Base-by-base conservation (phyloP, 1,140 invertebrate genomes). In the Bacillus rossius region DNA sequence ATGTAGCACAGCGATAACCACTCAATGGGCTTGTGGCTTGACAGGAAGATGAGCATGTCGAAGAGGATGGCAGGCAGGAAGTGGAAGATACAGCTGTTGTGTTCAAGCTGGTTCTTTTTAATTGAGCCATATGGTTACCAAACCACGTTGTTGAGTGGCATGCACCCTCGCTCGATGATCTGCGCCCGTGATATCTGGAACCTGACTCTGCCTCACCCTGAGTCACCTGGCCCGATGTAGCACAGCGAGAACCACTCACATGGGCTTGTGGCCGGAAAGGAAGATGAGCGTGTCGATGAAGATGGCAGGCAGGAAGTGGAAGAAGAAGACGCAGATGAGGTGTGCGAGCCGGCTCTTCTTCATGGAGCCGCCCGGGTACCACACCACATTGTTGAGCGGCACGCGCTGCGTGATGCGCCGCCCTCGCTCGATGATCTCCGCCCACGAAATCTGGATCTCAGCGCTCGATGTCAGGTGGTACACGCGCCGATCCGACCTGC, bases 351-450 rank as follows among this genome's bases (percentile, higher is more conserved):
- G 79, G 22, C 83, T 88, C 57, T 82, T 86, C 67, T 93, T 94
- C 87, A 96, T 93, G 1, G 86, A 89, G 3, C 91, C 90, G 29
- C 89, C 89, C 0, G 92, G 92, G 73, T 93, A 93, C 89, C 89
- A 92, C n/a, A 85, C 84, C 1, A 89, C 83, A 7, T 84, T 83
- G 61, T 91, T 92, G 0, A 92, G 71, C 0, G 89, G 89, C 50
- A 91, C 80, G 66, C 80, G 77, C 57, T 81, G 84, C 64, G 86
- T 79, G 38, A 89, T 81, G 68, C 81, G 80, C 73, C 89, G 77
- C 64, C 94, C 95, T 69, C 93, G 71, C 63, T 92, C 81, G 69
- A 92, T 83, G 75, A 96, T 84, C 82, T 97, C 81, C 67, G 82
- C 74, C 87, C 86, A 85, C 55, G 92, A 79, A 61, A 95, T 60